A percentile compares a stretch with the other conserved stretches of the same genome.
phyloP scores from a whole-genome alignment of 2,888 invertebrate genomes.

The Criorhina ranunculi region DNA sequence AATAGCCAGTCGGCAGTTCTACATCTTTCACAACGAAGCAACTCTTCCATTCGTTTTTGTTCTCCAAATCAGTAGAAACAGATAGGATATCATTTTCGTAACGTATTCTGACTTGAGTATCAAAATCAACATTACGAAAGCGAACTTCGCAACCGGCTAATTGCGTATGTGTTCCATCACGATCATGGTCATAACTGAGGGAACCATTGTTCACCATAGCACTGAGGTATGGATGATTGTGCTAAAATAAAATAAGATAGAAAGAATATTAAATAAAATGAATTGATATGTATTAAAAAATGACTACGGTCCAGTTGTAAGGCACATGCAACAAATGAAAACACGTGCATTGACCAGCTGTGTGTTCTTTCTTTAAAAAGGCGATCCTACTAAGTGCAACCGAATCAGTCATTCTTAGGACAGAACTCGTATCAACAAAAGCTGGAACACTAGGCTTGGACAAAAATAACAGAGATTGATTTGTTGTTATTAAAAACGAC shows the following conservation, averaged over 20 bases:
- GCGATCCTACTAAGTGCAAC: too few species aligned
- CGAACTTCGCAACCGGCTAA: slow-evolving; percentile 98
- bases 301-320: too few species aligned
- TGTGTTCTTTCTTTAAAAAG: too few species aligned
- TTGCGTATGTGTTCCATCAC: slow-evolving; percentile 99
- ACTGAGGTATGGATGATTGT: slow-evolving; percentile 98
- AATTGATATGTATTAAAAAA: not conserved
- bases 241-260: slow-evolving; percentile 86
- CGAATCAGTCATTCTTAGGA: too few species aligned
- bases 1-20: slow-evolving; percentile 96
- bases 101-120: slow-evolving; percentile 95
- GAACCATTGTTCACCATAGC: slow-evolving; percentile 99
- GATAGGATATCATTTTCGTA: slow-evolving; percentile 96
- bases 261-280: slow-evolving; percentile 27
- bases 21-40: slow-evolving; percentile 96
- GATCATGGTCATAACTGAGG: slow-evolving; percentile 98
- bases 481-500: too few species aligned
- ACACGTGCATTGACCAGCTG: too few species aligned
- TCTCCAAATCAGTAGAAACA: slow-evolving; percentile 96
- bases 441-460: too few species aligned
- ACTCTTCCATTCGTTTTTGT: slow-evolving; percentile 96
- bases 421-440: too few species aligned
- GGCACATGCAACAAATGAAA: too few species aligned
- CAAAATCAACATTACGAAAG: slow-evolving; percentile 95
- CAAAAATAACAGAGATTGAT: too few species aligned